Conservation (phyloP, 2,797 vertebrate genomes). For the Brotogeris chrysoptera region DNA sequence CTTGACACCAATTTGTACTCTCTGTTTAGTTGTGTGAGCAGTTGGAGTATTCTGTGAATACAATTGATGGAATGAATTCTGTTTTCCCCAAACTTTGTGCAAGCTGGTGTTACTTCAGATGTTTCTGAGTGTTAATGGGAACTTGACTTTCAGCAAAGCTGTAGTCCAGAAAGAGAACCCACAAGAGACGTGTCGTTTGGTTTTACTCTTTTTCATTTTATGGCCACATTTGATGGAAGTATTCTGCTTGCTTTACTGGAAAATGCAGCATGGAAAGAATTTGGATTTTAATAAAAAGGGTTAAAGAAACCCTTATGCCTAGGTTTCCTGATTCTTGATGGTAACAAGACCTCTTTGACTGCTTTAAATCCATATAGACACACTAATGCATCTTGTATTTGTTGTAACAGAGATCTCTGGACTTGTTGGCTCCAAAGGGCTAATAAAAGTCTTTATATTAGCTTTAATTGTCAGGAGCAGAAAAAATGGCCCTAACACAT, state of each 20-base stretch:
- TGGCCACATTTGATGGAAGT: not conserved
- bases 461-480: not conserved
- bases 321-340: conserved; percentile 25
- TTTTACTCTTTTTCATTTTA: conserved; percentile 23
- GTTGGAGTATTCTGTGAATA: not conserved
- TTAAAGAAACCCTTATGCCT: conserved; percentile 30
- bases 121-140: not conserved
- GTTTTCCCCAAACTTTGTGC: not conserved
- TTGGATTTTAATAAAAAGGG: conserved; percentile 5
- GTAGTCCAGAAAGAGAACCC: not conserved
- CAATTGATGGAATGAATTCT: not conserved
- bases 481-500: not conserved
- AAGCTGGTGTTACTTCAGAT: not conserved
- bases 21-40: not conserved
- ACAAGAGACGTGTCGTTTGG: not conserved
- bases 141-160: not conserved
- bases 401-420: not conserved
- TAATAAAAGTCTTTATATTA: conserved; percentile 37
- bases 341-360: not conserved
- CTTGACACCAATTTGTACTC: not conserved
- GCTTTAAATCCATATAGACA: conserved; percentile 5
- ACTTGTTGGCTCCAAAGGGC: conserved; percentile 45
- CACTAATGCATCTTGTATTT: conserved; percentile 38
- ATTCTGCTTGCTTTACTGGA: conserved; percentile 7
- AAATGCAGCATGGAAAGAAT: conserved; percentile 39